Base-by-base conservation (phyloP, 1,140 invertebrate genomes). In the Vanessa atalanta region DNA sequence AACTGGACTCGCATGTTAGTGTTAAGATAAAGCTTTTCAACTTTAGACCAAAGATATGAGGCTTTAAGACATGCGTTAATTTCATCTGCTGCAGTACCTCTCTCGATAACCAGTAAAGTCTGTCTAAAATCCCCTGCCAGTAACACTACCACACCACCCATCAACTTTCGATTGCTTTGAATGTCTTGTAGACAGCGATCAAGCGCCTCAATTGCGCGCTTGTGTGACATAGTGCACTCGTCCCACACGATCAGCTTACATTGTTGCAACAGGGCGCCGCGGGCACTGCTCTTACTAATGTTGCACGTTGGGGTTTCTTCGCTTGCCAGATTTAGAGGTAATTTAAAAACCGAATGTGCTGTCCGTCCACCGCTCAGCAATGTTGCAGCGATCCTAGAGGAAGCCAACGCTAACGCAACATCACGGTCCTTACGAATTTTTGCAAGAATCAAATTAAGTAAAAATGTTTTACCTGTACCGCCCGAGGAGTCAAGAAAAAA, bases 41-140 rank as follows among this genome's bases (percentile, higher is more conserved):
- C 51, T 78, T 50, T 20, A 1, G 7, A 43, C 91, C 88, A 93
- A 71, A 93, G 68, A 14, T 12, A 20, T 67, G 78, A 82, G 3
- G 78, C 65, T 74, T 83, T 82, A 72, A 91, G 60, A 72, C 79
- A 89, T 63, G 87, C 81, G 79, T 92, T 91, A 37, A 94, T 63
- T 86, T 93, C 88, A 83, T 94, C 87, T 70, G 89, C 90, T 64
- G 77, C 70, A 15, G 90, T 94, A 73, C 81, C 86, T 80, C 84
- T 79, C 57, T 78, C 73, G 26, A 93, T 88, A 7, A 94, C 87
- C 4, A 92, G 92, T 26, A 94, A 74, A n/a, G 83, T 94, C 83
- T 94, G 92, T 63, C 92, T 72, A 80, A 94, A 94, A 85, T 94
- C 91, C 57, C 93, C 93, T 47, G 79, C 77, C 11, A 83, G 69